These are phyloP conservation scores for Troides aeacus DNA, from an alignment of 2,888 invertebrate genomes.

Conservation along the genomic window DNA sequence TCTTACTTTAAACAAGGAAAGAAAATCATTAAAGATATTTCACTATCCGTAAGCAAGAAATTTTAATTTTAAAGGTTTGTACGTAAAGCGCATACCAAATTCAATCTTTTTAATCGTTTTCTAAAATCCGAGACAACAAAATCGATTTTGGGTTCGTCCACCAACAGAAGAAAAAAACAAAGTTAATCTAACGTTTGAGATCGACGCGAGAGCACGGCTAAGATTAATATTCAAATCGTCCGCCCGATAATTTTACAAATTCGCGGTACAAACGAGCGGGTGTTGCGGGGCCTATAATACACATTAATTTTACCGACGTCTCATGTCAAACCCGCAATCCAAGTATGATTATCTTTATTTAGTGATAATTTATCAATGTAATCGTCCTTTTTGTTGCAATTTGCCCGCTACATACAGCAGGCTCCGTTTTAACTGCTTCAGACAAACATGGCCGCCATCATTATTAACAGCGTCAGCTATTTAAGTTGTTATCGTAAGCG, in stretches of 20 bases:
- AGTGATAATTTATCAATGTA: slow-evolving; percentile 67
- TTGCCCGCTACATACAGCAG: slow-evolving; percentile 15
- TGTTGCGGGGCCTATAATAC: slow-evolving; percentile 69
- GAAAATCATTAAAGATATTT: too few species aligned
- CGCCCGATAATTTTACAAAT: slow-evolving; percentile 74
- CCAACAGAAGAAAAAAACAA: slow-evolving; percentile 13
- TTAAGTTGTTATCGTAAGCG: too few species aligned
- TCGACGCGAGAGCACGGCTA: slow-evolving; percentile 48
- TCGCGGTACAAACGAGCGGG: slow-evolving; percentile 67
- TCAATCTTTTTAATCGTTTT: background rate
- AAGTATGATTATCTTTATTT: slow-evolving; percentile 75
- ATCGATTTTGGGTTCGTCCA: slow-evolving; percentile 10
- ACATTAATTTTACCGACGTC: slow-evolving; percentile 72
- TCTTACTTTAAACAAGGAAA: too few species aligned
- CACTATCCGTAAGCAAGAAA: too few species aligned
- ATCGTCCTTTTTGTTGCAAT: slow-evolving; percentile 33
- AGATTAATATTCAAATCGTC: slow-evolving; percentile 72
- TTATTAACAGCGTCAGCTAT: background rate
- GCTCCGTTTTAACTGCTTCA: slow-evolving; percentile 5
- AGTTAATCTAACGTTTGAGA: slow-evolving; percentile 36
- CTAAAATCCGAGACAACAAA: slow-evolving; percentile 11
- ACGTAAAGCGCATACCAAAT: too few species aligned
- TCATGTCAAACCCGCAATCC: slow-evolving; percentile 75
- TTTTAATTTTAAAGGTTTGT: too few species aligned
- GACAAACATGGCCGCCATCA: slow-evolving; percentile 9